phyloP scores from a whole-genome alignment of 2,888 invertebrate species.

The Melikaiella ostensackeni region DNA sequence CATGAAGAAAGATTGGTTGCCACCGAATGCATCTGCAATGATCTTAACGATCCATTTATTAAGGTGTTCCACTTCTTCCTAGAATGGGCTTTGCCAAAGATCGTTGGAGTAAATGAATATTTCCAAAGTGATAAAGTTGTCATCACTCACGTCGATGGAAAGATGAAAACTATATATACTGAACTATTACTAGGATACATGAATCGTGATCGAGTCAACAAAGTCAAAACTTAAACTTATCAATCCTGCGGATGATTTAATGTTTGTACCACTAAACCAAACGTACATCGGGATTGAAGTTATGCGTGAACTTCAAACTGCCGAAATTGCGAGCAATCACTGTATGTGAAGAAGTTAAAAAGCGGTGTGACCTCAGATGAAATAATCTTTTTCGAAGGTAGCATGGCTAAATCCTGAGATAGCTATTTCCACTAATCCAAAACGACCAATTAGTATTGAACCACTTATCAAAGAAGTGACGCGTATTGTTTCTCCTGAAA shows the following conservation, averaged over 20 bases:
- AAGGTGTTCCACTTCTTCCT: conserved; percentile 49
- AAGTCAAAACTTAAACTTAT: conserved; percentile 42
- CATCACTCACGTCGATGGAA: conserved; percentile 45
- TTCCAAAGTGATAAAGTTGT: conserved; percentile 50
- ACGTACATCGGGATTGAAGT: conserved; percentile 49
- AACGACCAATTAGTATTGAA: not conserved
- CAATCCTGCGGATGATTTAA: conserved; percentile 43
- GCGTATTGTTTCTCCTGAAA: too few relatives aligned
- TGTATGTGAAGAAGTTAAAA: conserved; percentile 40
- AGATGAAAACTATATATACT: conserved; percentile 43
- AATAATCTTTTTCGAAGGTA: conserved; percentile 41
- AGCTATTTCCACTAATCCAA: not conserved
- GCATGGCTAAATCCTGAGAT: conserved; percentile 43
- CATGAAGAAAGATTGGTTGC: conserved; percentile 41
- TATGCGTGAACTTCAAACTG: conserved; percentile 41
- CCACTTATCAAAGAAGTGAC: not conserved
- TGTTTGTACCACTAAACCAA: conserved; percentile 45
- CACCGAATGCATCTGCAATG: conserved; percentile 41
- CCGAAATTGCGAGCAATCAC: conserved; percentile 30
- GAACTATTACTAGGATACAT: conserved; percentile 46
- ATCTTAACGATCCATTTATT: conserved; percentile 45
- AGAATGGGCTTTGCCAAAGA: conserved; percentile 49
- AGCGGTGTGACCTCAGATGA: conserved; percentile 43
- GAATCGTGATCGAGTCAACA: conserved; percentile 38
- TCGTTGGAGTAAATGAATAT: conserved; percentile 47